Base-by-base conservation (phyloP, 2,797 vertebrate species). In the Bradypodion pumilum region DNA sequence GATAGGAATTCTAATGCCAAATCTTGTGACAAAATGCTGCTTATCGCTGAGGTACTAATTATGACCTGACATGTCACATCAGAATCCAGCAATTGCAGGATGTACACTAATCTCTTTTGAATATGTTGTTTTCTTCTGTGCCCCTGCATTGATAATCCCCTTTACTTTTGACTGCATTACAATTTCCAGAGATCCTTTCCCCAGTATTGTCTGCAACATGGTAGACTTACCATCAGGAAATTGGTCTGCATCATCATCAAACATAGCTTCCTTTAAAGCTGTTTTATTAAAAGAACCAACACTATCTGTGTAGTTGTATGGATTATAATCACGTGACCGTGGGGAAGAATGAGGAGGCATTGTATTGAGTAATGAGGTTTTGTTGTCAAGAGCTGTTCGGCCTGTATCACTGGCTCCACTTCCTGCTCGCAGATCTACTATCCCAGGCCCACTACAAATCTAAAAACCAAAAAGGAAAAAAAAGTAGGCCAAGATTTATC, bases 341-440 rank as follows among this genome's bases (percentile, higher is more conserved):
- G 98, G 98, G 1, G 97, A 98, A 40, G 97, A 97, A 89, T 98
- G 98, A 60, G 97, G 96, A 21, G 98, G 96, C 95, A 97, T 93
- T 0, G 98, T 98, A 91, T 99, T 99, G 78, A 99, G 97, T 78
- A 99, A 93, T 0, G 98, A 97, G 0, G 98, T 97, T 95, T 99
- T 99, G 94, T 99, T 99, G 91, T 99, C 98, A 37, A 99, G 95
- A 84, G 95, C 97, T 82, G 96, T 97, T 83, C 98, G 97, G 42
- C 97, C 97, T 1, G 97, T 94, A 1, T 99, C 98, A 2, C 95
- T 82, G 5, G 91, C 80, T 40, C 98, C 97, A 0, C 96, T 88
- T 68, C 94, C 95, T 21, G 92, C 93, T 90, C 96, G 94, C 29
- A 95, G 87, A 44, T 98, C 97, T 15, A 89, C 89, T 42, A 96